Evolutionary conservation across 2,113 vertebrate species (phyloP), one percentile per base, ranked within the genome.

Genomic region (Stegastes partitus): DNA sequence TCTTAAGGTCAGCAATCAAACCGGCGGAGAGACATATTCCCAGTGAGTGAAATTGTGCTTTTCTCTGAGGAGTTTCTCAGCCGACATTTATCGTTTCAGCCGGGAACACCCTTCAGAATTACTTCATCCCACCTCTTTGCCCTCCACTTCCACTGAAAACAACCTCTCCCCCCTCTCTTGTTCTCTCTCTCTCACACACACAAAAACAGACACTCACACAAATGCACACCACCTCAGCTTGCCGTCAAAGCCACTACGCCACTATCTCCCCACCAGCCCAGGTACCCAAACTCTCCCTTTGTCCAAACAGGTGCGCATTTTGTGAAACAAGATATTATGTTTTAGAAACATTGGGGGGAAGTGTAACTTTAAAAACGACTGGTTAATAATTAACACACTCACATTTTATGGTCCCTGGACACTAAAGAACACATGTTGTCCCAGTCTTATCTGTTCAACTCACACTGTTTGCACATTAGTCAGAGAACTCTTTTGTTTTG

Each of bases 361-460:
- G 68, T 25, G 23, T 0, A 0, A 42, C 7, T 58, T 44, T 11
- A 73, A 79, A 68, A 68, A 51, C 12, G 4, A 51, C 18, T 5
- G 0, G 84, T 88, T 82, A 89, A 89, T 88, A n/a, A 82, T 84
- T 88, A 83, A 73, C 73, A 58, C 0, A 4, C 18, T 47, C 18
- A 23, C 39, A 51, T 58, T 74, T 77, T 5, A 21, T 28, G 49
- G 75, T 53, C 4, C 53, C 19, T 62, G 37, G 10, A 53, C 18
- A 64, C 25, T 21, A 54, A 69, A 77, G 1, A 57, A 59, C 45
- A 2, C 16, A 9, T 73, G 21, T 39, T 44, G 12, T 25, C 39
- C 14, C n/a, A 19, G 2, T 51, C 0, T n/a, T 11, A 21, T 51
- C 10, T 58, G 8, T 11, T 4, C 37, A 16, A 63, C 3, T 2